Conservation (phyloP, 2,797 vertebrate species). For the Melanotaenia trifasciata region DNA sequence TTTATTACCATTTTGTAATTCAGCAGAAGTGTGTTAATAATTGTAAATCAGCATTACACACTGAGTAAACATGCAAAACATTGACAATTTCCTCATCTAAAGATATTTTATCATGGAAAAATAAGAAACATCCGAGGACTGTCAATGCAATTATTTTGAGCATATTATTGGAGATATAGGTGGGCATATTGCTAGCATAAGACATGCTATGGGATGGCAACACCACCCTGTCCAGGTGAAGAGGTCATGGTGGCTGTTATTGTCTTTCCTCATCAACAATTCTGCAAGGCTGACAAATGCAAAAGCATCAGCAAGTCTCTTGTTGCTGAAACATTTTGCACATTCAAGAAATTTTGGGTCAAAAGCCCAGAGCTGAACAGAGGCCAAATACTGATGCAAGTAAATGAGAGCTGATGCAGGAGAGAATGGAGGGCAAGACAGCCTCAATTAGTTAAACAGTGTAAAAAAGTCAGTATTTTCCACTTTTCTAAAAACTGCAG, state of each 20-base stretch:
- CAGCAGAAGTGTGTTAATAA: too few relatives aligned
- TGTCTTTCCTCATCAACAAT: constrained; percentile 9
- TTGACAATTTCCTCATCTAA: not conserved
- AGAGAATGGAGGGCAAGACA: not conserved
- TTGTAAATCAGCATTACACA: not conserved
- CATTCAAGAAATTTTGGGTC: constrained; percentile 31
- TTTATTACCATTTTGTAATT: not conserved
- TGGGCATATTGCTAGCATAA: not conserved
- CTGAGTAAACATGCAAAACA: not conserved
- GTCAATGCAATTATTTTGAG: not conserved
- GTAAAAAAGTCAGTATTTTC: constrained; percentile 17
- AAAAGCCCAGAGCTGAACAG: constrained; percentile 11
- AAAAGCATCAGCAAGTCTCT: constrained; percentile 16
- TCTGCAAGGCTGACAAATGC: constrained; percentile 1
- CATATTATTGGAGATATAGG: not conserved
- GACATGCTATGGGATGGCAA: not conserved
- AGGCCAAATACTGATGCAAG: constrained; percentile 41
- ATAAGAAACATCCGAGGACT: not conserved
- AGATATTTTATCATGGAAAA: not conserved
- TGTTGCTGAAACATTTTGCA: constrained; percentile 37
- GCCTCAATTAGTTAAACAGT: constrained; percentile 12
- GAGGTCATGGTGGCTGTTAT: not conserved
- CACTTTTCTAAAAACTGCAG: constrained; percentile 2
- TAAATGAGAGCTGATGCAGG: constrained; percentile 23
- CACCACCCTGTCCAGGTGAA: not conserved